Evolutionary conservation across 2,888 invertebrate species (phyloP), one percentile per base, ranked within the genome.

Genomic region (Amiota mariae): DNA sequence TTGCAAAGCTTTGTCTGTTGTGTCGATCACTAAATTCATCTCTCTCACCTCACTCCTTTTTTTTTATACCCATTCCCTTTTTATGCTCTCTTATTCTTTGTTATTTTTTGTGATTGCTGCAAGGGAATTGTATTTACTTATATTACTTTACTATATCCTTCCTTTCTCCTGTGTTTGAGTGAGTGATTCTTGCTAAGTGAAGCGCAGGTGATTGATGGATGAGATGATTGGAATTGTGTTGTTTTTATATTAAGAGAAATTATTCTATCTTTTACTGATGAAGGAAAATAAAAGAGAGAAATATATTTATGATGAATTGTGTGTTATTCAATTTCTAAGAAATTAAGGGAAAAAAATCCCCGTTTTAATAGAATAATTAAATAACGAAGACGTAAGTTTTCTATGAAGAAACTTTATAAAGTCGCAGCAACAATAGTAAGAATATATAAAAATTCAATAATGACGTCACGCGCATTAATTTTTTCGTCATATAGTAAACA

Each of bases 381-480:
- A 36, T 6, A 6, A 36, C 2, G 36, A 36, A 36, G 36, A 36
- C 36, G 36, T 36, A 36, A 36, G 36, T 36, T 36, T 36, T 36
- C 36, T 6, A 36, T 36, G 24, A 24, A 24, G 24, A 24, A 24
- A 24, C n/a, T n/a, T n/a, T 36, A 6, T 4, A 36, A 4, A 36
- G 6, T 6, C 2, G 6, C 36, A 36, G 36, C 36, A 36, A 36
- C 2, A 36, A 24, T 24, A 24, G 24, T 6, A 36, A 36, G 3
- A 24, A 24, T 24, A 6, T 36, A 36, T 36, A 36, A 36, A 36
- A 54, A 54, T 13, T 13, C 54, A 15, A 15, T 54, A 54, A 54
- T 36, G 12, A 63, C 63, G 63, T 63, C 63, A 63, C 63, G 36
- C 57, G 59, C 59, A 20, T 18, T 12, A 59, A 59, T 36, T 36